Conservation (phyloP, 2,888 invertebrate species). For the Diogma glabrata region DNA sequence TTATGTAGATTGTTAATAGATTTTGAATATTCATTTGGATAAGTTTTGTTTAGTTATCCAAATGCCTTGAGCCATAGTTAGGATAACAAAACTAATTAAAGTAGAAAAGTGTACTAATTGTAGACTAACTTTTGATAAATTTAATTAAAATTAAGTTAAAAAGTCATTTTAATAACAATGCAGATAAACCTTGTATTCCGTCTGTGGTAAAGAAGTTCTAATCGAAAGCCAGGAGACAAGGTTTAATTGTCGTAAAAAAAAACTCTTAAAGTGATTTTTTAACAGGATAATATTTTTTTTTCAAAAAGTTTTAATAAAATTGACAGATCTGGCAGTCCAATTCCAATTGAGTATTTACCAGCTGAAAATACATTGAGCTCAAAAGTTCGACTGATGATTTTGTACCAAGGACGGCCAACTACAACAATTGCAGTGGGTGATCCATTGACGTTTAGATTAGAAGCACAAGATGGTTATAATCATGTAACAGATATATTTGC, state of each 20-base stretch:
- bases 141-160: neutral
- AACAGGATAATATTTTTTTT: neutral
- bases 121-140: conserved; percentile 8
- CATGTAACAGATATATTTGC: conserved; percentile 85
- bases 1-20: too few relatives aligned
- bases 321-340: conserved; percentile 78
- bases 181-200: too few relatives aligned
- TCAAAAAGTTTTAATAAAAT: conserved; percentile 38
- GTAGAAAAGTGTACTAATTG: conserved; percentile 5
- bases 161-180: too few relatives aligned
- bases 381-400: conserved; percentile 67
- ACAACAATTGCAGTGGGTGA: conserved; percentile 90
- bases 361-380: conserved; percentile 85
- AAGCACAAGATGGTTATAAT: conserved; percentile 80
- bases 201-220: too few relatives aligned
- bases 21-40: too few relatives aligned
- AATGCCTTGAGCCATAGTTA: too few relatives aligned
- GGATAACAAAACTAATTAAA: conserved; percentile 6
- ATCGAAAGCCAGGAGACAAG: too few relatives aligned
- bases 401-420: conserved; percentile 83
- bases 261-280: conserved; percentile 4
- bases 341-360: conserved; percentile 83
- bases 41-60: too few relatives aligned
- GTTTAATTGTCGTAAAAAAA: too few relatives aligned
- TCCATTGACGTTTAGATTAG: conserved; percentile 77